These are phyloP conservation scores for Nipponia nippon DNA, from an alignment of 2,113 vertebrate genomes.

Conservation along the genomic window DNA sequence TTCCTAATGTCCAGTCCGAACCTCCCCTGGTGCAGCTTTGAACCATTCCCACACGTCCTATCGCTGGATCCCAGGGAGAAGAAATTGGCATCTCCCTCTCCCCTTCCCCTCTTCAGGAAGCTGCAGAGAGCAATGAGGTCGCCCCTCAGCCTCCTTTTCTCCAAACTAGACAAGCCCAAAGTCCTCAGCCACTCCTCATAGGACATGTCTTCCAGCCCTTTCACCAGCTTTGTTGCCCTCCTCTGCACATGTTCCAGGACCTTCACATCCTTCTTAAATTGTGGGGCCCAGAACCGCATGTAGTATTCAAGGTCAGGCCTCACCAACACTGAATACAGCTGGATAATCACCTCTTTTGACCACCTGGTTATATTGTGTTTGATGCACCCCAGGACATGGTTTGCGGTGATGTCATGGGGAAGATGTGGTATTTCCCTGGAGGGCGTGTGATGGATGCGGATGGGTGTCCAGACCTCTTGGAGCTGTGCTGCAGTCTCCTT, in stretches of 20 bases:
- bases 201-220: not conserved
- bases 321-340: not conserved
- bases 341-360: not conserved
- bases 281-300: not conserved
- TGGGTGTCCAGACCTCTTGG: not conserved
- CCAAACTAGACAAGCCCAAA: not conserved
- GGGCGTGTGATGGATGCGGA: not conserved
- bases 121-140: not conserved
- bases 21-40: accelerated
- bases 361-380: not conserved
- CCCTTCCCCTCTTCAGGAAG: not conserved
- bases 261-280: not conserved
- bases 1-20: not conserved
- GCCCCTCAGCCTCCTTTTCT: not conserved
- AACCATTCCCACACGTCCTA: not conserved
- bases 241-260: not conserved
- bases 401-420: not conserved
- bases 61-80: not conserved
- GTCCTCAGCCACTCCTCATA: accelerated
- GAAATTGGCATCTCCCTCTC: not conserved
- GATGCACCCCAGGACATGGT: not conserved
- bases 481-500: not conserved
- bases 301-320: not conserved
- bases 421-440: not conserved
- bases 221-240: not conserved